phyloP scores from a whole-genome alignment of 2,797 vertebrate genomes.

The Sebastes aleutianus region DNA sequence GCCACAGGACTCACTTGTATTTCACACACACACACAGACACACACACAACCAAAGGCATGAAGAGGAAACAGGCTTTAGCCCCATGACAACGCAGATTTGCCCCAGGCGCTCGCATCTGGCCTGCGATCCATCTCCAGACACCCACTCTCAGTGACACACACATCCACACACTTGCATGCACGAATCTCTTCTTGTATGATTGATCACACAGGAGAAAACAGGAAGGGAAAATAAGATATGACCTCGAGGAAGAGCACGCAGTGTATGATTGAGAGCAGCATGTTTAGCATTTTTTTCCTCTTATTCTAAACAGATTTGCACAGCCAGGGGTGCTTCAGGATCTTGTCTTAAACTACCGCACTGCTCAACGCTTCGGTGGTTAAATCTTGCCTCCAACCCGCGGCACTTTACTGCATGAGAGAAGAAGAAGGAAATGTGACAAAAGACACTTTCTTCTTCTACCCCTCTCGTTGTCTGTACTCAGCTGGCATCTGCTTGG shows the following conservation, averaged over 20 bases:
- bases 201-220: constrained; percentile 67
- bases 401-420: constrained; percentile 49
- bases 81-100: constrained; percentile 34
- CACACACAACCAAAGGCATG: constrained; percentile 33
- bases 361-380: constrained; percentile 51
- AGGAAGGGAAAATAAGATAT: constrained; percentile 48
- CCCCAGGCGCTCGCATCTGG: constrained; percentile 55
- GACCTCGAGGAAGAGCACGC: constrained; percentile 55
- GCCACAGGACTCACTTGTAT: constrained; percentile 6
- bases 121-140: constrained; percentile 54
- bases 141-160: constrained; percentile 60
- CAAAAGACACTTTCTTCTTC: constrained; percentile 45
- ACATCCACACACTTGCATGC: constrained; percentile 39
- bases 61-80: constrained; percentile 58
- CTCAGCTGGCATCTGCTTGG: constrained; percentile 47
- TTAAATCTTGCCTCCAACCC: constrained; percentile 55
- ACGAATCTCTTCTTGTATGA: constrained; percentile 60
- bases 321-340: constrained; percentile 57
- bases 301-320: constrained; percentile 53
- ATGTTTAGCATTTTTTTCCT: constrained; percentile 10
- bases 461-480: constrained; percentile 3
- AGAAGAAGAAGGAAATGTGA: constrained; percentile 48
- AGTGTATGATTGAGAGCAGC: constrained; percentile 63
- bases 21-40: neutral
- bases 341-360: constrained; percentile 70